phyloP scores from a whole-genome alignment of 2,797 vertebrate species.

The Nothura maculosa region DNA sequence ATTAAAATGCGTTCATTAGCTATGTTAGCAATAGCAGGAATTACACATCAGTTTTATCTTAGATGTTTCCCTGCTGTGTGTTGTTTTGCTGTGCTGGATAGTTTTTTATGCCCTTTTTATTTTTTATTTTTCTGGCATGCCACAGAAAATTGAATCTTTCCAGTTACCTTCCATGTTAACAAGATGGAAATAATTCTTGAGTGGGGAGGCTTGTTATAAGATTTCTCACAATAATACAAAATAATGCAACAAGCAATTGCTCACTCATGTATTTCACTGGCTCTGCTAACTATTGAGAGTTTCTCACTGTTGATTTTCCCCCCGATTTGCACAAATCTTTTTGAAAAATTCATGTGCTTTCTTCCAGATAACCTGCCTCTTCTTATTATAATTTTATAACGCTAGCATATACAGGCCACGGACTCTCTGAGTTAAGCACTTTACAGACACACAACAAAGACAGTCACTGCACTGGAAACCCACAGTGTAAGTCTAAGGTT shows the following conservation, averaged over 20 bases:
- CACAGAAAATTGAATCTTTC: slow-evolving; percentile 47
- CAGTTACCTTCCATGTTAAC: slow-evolving; percentile 55
- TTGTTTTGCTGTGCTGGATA: slow-evolving; percentile 55
- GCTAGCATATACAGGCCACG: neutral
- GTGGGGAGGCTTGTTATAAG: slow-evolving; percentile 29
- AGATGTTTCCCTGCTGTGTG: slow-evolving; percentile 55
- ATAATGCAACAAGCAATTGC: slow-evolving; percentile 34
- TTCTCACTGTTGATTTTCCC: slow-evolving; percentile 14
- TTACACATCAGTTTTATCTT: slow-evolving; percentile 60
- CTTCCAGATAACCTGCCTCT: slow-evolving; percentile 20
- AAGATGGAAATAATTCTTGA: slow-evolving; percentile 63
- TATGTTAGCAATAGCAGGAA: slow-evolving; percentile 53
- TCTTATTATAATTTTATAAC: slow-evolving; percentile 37
- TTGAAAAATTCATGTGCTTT: slow-evolving; percentile 48
- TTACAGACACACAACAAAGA: slow-evolving; percentile 29
- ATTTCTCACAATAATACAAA: slow-evolving; percentile 44
- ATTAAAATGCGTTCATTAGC: slow-evolving; percentile 67
- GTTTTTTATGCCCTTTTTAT: neutral
- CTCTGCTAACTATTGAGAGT: neutral
- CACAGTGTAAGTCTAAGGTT: neutral
- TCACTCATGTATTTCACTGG: slow-evolving; percentile 33
- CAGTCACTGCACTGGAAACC: neutral
- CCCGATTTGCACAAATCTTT: neutral
- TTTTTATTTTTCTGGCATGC: neutral
- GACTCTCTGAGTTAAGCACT: slow-evolving; percentile 50